Base-by-base conservation (phyloP, 2,888 invertebrate species). In the Andrena fulva region DNA sequence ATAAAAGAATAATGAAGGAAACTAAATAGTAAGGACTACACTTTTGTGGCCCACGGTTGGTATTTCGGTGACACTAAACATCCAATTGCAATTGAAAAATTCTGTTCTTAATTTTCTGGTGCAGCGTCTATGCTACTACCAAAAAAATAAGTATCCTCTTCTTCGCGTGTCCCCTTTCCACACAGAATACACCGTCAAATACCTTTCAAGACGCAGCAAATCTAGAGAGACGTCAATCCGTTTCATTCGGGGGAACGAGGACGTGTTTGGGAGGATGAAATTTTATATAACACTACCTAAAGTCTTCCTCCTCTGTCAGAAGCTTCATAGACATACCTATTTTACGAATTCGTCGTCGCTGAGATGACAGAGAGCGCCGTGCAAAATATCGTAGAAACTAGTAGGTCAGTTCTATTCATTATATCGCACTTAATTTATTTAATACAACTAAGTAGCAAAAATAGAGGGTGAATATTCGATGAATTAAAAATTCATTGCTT, bases 161-260 rank as follows among this genome's bases (percentile, higher is more conserved):
- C 5, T 16, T 42, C 12, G 10, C 10, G 8, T 42, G 42, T 27
- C 24, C 64, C 20, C 50, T n/a, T 50, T 33, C 31, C 52, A n/a
- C 31, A 16, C 52, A 31, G n/a, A 67, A 67, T n/a, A 6, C 12
- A 31, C 67, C 10, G 67, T 12, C 67, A 24, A 62, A 60, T 62
- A 54, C 10, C 48, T 27, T 27, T 59, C 59, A 50, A 29, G 35
- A 62, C 54, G 29, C 31, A 56, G 48, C 42, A 63, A 78, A 78
- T 78, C 77, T 27, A 66, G 54, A 42, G 27, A 56, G 50, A 62
- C 67, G 72, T 78, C 62, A 56, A 68, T 73, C 56, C 77, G 52
- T 52, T 67, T 72, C 48, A 78, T 68, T 54, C 62, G 68, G 5
- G 27, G 72, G 60, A 54, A 72, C 20, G 31, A 27, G 67, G 31